phyloP scores from a whole-genome alignment of 1,140 invertebrate species.

The Aphelinus certus region DNA sequence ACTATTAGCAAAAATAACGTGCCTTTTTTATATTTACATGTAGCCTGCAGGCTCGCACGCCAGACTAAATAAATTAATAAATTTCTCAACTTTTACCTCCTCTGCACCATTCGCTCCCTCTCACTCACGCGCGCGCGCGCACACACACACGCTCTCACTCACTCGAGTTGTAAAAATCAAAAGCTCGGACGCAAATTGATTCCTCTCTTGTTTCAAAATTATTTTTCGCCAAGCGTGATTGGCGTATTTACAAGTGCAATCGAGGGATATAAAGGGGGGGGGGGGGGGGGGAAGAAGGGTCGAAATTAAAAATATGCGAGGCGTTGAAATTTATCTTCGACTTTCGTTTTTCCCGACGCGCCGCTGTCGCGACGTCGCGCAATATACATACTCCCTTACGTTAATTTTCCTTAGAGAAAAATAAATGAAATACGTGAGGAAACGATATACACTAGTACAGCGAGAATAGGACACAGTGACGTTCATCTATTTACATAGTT shows the following conservation, averaged over 20 bases:
- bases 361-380: too few relatives aligned
- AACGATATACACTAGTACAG: constrained; percentile 4
- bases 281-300: too few relatives aligned
- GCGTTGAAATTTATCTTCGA: constrained; percentile 28
- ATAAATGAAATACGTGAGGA: not conserved
- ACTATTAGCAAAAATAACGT: constrained; percentile 35
- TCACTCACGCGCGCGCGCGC: not conserved
- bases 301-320: constrained; percentile 29
- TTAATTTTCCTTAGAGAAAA: constrained; percentile 12
- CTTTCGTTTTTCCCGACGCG: not conserved
- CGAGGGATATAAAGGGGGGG: not conserved
- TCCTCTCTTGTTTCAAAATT: too few relatives aligned
- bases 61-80: constrained; percentile 31
- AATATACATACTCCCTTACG: too few relatives aligned
- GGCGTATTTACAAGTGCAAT: constrained; percentile 37
- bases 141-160: constrained; percentile 1
- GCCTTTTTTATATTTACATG: constrained; percentile 18
- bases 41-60: constrained; percentile 7
- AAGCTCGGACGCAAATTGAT: not conserved
- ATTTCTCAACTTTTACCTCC: not conserved
- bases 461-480: constrained; percentile 18
- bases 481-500: constrained; percentile 31
- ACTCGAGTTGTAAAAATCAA: constrained; percentile 3
- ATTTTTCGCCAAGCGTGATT: too few relatives aligned
- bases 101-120: not conserved